Conservation (phyloP, 2,113 vertebrate species). For the Sinocyclocheilus anophthalmus region DNA sequence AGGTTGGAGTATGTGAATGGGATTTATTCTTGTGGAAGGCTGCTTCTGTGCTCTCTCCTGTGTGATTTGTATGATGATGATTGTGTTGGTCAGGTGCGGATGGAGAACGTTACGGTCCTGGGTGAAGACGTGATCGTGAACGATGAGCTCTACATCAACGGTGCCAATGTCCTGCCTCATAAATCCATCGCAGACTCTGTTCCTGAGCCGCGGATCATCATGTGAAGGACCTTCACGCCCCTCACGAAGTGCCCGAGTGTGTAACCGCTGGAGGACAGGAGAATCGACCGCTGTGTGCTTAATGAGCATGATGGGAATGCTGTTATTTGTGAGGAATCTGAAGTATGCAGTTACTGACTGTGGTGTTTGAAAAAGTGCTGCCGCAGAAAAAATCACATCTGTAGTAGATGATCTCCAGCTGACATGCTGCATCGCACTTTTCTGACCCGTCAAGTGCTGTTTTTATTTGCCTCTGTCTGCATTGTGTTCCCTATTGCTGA, state of each 20-base stretch:
- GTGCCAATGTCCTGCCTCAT: constrained; percentile 96
- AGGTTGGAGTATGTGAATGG: no score
- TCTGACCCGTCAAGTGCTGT: neutral
- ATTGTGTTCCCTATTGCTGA: neutral
- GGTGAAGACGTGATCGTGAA: constrained; percentile 96
- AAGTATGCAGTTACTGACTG: neutral
- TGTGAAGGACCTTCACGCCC: constrained; percentile 73
- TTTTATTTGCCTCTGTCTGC: neutral
- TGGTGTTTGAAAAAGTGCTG: neutral
- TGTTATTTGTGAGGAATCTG: neutral
- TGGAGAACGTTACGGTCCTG: constrained; percentile 96
- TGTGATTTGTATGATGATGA: neutral
- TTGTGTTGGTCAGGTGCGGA: constrained; percentile 83
- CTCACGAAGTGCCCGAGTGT: constrained; percentile 22
- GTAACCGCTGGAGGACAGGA: neutral
- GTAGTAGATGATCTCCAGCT: neutral
- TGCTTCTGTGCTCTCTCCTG: no score
- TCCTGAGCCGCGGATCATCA: constrained; percentile 95
- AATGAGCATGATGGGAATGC: neutral
- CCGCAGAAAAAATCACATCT: no score
- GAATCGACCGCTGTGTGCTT: neutral
- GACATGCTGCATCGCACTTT: no score
- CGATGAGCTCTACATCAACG: constrained; percentile 97
- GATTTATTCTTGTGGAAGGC: no score
- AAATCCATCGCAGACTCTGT: constrained; percentile 97